These are phyloP conservation scores for Neodiprion pinetum DNA, from an alignment of 1,140 invertebrate genomes.

Conservation along the genomic window DNA sequence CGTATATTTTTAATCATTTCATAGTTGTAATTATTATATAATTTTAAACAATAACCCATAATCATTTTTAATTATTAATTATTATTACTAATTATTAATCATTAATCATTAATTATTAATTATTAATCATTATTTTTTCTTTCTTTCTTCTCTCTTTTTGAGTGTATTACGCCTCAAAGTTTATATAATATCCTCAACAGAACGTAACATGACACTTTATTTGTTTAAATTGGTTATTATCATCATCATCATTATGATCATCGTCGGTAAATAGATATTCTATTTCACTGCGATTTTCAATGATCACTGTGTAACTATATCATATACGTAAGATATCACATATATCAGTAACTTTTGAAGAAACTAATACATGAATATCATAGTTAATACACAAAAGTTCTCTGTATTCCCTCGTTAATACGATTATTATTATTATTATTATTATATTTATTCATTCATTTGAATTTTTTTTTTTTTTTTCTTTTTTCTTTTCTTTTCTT, in stretches of 20 bases:
- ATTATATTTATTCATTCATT: neutral
- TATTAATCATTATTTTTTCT: neutral
- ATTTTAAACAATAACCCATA: conserved; percentile 46
- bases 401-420: neutral
- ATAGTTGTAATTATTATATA: conserved; percentile 4
- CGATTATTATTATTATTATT: neutral
- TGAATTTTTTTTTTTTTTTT: neutral
- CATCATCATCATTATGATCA: too few species aligned
- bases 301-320: too few species aligned
- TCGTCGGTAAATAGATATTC: too few species aligned
- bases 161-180: neutral
- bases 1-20: conserved; percentile 13
- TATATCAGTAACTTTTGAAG: too few species aligned
- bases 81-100: neutral
- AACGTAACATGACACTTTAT: too few species aligned
- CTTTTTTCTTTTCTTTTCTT: neutral
- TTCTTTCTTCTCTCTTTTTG: neutral
- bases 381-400: too few species aligned
- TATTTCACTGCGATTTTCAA: too few species aligned
- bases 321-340: too few species aligned
- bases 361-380: too few species aligned
- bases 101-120: neutral
- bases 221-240: too few species aligned
- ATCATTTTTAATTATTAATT: conserved; percentile 26
- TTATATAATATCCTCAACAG: too few species aligned